Base-by-base conservation (phyloP, 2,888 invertebrate genomes). In the Cephus runcator region DNA sequence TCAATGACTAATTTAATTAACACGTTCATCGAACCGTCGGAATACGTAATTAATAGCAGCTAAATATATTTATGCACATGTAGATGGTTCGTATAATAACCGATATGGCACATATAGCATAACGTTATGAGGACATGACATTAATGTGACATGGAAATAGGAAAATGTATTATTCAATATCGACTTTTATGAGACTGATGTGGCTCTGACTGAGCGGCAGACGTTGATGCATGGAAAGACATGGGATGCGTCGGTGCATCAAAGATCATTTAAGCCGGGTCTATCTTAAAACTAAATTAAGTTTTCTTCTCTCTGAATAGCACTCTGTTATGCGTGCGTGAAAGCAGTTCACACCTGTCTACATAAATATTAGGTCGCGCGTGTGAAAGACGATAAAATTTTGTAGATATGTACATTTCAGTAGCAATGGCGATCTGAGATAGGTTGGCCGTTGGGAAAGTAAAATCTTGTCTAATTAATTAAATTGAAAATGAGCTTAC, bases 1-100 rank as follows among this genome's bases (percentile, higher is more conserved):
- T 30, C n/a, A 71, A n/a, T n/a, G n/a, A 71, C 33, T n/a, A 40
- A 71, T 81, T 81, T 80, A 80, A 82, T 82, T 82, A 81, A 74
- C 73, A 76, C 73, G 82, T 77, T 80, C 80, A 73, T 77, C 73
- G 81, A 78, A 74, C 77, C 79, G 79, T 82, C 35, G 75, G 31
- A 71, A 80, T 77, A 74, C 69, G 40, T 79, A 80, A 82, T 81
- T 82, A 82, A 81, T 81, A 73, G 69, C 69, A 74, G 79, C 73
- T 76, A 74, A 78, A 79, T 81, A 77, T 75, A 69, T 73, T 36
- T 76, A 75, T 76, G 79, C 77, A 77, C 73, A 36, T 4, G 4
- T 36, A 12, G 35, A 0, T 35, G 35, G 3, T 36, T 12, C 4
- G 12, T 36, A 12, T 12, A 36, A 36, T 4, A 12, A 12, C 36